Percentiles rank a stretch among this genome's conserved stretches.
Conservation (phyloP, 2,797 vertebrate genomes). For the Halcyon chelicuti region DNA sequence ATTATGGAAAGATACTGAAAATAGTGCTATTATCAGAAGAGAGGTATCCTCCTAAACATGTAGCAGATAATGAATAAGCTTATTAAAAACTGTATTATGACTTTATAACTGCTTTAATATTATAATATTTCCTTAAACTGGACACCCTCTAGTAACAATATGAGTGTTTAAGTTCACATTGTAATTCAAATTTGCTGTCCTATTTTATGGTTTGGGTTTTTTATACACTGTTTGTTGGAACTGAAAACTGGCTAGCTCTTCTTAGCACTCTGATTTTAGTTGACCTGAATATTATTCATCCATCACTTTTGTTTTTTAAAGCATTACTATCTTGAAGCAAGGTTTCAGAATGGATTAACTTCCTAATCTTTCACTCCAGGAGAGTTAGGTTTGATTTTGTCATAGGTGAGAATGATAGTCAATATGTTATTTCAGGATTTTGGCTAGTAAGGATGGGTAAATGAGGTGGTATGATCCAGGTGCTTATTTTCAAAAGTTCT, state of each 20-base stretch:
- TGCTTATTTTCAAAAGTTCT: neutral
- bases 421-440: slow-evolving; percentile 36
- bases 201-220: neutral
- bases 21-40: neutral
- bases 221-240: neutral
- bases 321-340: slow-evolving; percentile 36
- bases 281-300: slow-evolving; percentile 44
- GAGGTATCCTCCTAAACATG: neutral
- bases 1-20: neutral
- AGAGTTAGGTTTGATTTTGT: neutral
- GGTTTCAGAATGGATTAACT: slow-evolving; percentile 45
- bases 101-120: neutral
- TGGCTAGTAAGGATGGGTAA: neutral
- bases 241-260: neutral
- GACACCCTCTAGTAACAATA: neutral
- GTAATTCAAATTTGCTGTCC: neutral
- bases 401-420: slow-evolving; percentile 15
- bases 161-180: neutral
- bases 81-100: neutral
- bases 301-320: slow-evolving; percentile 56
- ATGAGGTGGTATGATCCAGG: neutral
- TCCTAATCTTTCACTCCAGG: slow-evolving; percentile 46
- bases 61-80: neutral
- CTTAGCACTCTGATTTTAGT: slow-evolving; percentile 4
- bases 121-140: neutral